Conservation (phyloP, 2,113 vertebrate genomes). For the Siniperca chuatsi region DNA sequence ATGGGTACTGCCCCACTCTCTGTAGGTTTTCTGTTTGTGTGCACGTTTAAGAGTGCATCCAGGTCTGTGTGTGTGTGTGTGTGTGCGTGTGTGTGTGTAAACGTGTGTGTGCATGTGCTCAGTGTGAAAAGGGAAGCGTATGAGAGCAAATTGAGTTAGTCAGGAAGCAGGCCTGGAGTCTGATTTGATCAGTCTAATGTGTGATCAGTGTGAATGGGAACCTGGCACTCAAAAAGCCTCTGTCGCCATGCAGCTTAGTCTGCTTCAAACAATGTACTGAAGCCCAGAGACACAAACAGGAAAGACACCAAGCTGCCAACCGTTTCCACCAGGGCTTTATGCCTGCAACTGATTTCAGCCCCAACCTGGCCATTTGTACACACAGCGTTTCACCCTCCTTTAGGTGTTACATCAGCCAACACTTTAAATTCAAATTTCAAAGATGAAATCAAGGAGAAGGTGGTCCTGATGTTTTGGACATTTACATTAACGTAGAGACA, state of each 20-base stretch:
- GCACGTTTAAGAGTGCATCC: slow-evolving; percentile 29
- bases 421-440: background rate
- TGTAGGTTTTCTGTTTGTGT: slow-evolving; percentile 62
- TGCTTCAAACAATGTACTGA: slow-evolving; percentile 58
- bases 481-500: background rate
- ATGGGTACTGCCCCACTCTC: slow-evolving; percentile 74
- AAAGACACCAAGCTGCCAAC: slow-evolving; percentile 27
- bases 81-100: slow-evolving; percentile 14
- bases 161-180: slow-evolving; percentile 78
- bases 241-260: slow-evolving; percentile 67
- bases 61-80: slow-evolving; percentile 16
- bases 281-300: slow-evolving; percentile 45
- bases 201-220: slow-evolving; percentile 80
- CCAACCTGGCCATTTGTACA: background rate
- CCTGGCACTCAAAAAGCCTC: slow-evolving; percentile 67
- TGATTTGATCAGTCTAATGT: slow-evolving; percentile 81
- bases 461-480: background rate
- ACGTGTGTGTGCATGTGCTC: slow-evolving; percentile 35
- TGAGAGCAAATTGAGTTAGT: slow-evolving; percentile 79
- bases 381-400: background rate
- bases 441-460: background rate
- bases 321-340: slow-evolving; percentile 26
- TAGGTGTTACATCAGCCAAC: background rate
- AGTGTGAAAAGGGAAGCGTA: slow-evolving; percentile 75
- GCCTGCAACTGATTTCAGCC: slow-evolving; percentile 18